A percentile compares a stretch with the other conserved stretches of the same genome.
Conservation (phyloP, 2,888 invertebrate genomes). For the Thumatha senex region DNA sequence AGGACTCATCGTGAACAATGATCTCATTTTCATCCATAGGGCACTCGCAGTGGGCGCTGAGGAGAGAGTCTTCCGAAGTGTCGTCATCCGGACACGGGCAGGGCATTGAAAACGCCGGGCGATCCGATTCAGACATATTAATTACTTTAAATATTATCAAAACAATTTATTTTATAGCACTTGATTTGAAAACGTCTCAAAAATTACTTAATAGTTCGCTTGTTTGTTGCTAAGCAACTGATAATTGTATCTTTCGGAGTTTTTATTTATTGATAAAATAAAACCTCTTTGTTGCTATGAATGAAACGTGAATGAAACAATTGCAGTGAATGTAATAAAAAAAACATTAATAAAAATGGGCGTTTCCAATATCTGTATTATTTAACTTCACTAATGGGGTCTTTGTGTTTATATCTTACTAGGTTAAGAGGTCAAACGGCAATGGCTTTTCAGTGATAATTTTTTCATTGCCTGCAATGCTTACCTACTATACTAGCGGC, state of each 20-base stretch:
- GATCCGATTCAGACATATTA: conserved; percentile 40
- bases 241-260: neutral
- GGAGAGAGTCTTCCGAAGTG: conserved; percentile 28
- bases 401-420: no score
- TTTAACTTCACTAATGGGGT: no score
- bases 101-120: conserved; percentile 25
- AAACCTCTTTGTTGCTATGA: neutral
- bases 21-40: conserved; percentile 61
- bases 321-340: no score
- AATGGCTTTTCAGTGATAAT: no score
- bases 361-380: no score
- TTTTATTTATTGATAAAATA: conserved; percentile 12
- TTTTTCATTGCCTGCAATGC: no score
- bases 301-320: no score
- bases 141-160: conserved; percentile 4
- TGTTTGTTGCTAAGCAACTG: conserved; percentile 46
- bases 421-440: no score
- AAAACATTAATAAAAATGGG: no score
- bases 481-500: no score
- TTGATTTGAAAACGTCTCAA: conserved; percentile 21
- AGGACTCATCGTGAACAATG: conserved; percentile 57
- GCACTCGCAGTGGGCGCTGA: conserved; percentile 53
- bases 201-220: conserved; percentile 23
- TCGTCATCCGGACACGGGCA: conserved; percentile 53
- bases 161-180: conserved; percentile 18